These are phyloP conservation scores for Isoperla grammatica DNA, from an alignment of 2,888 invertebrate genomes.

Conservation along the genomic window DNA sequence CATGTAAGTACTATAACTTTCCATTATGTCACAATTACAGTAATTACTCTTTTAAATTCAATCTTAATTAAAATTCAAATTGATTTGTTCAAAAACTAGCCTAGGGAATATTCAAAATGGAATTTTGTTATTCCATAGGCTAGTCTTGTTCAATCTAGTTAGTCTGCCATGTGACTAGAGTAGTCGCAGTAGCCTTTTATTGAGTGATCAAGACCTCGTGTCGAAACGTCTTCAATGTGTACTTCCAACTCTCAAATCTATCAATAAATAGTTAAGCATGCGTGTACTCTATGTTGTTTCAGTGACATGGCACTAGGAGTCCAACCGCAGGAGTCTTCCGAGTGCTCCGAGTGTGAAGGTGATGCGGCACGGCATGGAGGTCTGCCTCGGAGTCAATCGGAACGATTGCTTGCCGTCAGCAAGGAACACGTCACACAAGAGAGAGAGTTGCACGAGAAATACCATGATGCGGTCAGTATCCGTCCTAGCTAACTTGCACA, in stretches of 20 bases:
- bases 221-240: too few relatives aligned
- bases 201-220: too few relatives aligned
- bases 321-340: conserved; percentile 35
- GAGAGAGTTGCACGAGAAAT: conserved; percentile 73
- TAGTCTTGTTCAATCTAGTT: too few relatives aligned
- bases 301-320: conserved; percentile 38
- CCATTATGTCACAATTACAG: neutral
- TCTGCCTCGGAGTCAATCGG: conserved; percentile 57
- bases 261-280: conserved; percentile 36
- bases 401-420: conserved; percentile 55
- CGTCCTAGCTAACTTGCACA: conserved; percentile 9
- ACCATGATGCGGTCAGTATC: conserved; percentile 60
- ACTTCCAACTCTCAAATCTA: too few relatives aligned
- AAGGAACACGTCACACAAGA: conserved; percentile 66
- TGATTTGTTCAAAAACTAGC: too few relatives aligned
- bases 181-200: too few relatives aligned
- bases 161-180: too few relatives aligned
- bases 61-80: conserved; percentile 6
- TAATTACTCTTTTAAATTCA: too few relatives aligned
- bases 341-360: conserved; percentile 48
- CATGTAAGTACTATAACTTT: conserved; percentile 55
- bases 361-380: conserved; percentile 45
- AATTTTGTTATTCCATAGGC: too few relatives aligned
- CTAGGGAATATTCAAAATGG: too few relatives aligned
- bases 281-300: too few relatives aligned